These are phyloP conservation scores for Natrix natrix DNA, from an alignment of 2,797 vertebrate species.

Conservation along the genomic window DNA sequence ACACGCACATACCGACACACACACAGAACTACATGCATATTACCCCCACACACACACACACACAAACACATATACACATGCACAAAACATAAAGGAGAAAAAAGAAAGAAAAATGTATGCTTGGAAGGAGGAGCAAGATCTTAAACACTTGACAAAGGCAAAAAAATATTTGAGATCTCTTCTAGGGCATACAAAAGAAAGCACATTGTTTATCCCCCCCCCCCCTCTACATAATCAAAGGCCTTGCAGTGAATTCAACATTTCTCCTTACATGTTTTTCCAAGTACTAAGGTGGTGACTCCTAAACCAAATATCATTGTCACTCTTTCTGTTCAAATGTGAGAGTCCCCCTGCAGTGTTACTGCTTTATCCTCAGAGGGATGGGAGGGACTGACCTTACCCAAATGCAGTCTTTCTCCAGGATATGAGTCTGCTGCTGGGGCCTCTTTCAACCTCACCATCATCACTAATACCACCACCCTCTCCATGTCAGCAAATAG, in stretches of 20 bases:
- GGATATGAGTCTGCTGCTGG: neutral
- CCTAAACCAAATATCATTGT: neutral
- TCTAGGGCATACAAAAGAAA: slow-evolving; percentile 30
- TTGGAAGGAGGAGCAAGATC: neutral
- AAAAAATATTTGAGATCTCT: neutral
- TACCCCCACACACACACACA: neutral
- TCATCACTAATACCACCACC: neutral
- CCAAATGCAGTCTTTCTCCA: neutral
- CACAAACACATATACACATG: neutral
- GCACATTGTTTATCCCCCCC: neutral
- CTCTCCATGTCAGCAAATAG: neutral
- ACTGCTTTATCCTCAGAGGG: neutral
- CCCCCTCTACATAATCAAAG: fast-evolving
- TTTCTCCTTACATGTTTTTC: neutral
- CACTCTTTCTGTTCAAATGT: neutral
- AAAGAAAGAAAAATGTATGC: neutral
- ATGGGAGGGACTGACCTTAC: neutral
- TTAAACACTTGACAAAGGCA: slow-evolving; percentile 19
- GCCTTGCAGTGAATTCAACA: neutral
- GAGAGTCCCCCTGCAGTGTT: neutral
- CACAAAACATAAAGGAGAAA: neutral
- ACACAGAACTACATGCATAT: no score
- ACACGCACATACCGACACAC: neutral
- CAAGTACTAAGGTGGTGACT: neutral
- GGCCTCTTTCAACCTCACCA: neutral